Percentiles rank a stretch among this genome's conserved stretches.
Conservation (phyloP, 2,888 invertebrate species). For the Coelopa pilipes region DNA sequence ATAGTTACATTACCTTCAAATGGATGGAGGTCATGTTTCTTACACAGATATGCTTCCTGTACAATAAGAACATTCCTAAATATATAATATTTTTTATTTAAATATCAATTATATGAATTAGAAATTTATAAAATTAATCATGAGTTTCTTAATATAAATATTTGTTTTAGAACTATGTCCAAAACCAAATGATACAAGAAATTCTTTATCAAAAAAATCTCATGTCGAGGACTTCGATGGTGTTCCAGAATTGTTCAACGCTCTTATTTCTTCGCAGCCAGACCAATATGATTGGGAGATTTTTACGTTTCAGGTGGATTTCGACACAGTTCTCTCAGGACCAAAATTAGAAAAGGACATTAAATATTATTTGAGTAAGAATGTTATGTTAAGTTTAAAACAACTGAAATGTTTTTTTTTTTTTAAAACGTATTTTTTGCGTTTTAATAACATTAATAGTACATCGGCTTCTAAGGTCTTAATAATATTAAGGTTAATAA, state of each 20-base stretch:
- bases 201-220: slow-evolving; percentile 80
- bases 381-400: not conserved
- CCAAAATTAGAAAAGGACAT: slow-evolving; percentile 77
- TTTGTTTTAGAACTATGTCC: slow-evolving; percentile 83
- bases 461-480: not conserved
- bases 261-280: slow-evolving; percentile 78
- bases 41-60: not conserved
- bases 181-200: slow-evolving; percentile 81
- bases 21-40: not conserved
- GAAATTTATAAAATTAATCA: not conserved
- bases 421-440: not conserved
- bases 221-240: slow-evolving; percentile 88
- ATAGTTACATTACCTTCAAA: not conserved
- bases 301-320: slow-evolving; percentile 82
- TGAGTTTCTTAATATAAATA: slow-evolving; percentile 23
- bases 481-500: slow-evolving; percentile 2
- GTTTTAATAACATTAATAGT: not conserved
- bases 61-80: not conserved
- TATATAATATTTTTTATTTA: not conserved
- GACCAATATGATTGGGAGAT: slow-evolving; percentile 88
- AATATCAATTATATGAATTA: not conserved
- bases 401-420: not conserved
- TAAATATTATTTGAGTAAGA: slow-evolving; percentile 78
- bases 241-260: slow-evolving; percentile 84
- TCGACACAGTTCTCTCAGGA: slow-evolving; percentile 74